Evolutionary conservation across 1,140 invertebrate genomes (phyloP).

Genomic region (Scaptomyza pallida): DNA sequence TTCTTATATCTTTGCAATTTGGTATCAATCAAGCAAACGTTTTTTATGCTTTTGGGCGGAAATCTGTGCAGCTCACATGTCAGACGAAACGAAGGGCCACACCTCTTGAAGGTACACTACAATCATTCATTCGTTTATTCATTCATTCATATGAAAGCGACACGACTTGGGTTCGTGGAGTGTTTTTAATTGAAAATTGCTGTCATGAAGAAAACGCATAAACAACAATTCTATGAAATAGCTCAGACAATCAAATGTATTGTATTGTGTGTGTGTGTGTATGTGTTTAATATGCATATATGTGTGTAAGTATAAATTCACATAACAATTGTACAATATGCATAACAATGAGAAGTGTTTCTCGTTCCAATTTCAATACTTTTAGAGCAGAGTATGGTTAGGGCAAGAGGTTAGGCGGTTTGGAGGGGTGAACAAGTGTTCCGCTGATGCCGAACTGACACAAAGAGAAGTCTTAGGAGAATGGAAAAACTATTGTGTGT

Average conservation of each 20-base stretch:
- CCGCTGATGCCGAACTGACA: conserved; percentile 47
- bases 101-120: conserved; percentile 47
- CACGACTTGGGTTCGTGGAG: conserved; percentile 15
- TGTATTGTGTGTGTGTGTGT: conserved; percentile 21
- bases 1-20: conserved; percentile 25
- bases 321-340: conserved; percentile 79
- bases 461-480: conserved; percentile 50
- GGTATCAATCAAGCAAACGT: conserved; percentile 28
- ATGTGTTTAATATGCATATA: neutral
- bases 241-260: conserved; percentile 68
- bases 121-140: too few species aligned
- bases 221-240: conserved; percentile 71
- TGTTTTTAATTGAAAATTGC: conserved; percentile 75
- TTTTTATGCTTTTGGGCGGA: neutral
- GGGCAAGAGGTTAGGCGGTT: neutral
- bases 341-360: conserved; percentile 69
- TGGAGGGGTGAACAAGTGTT: conserved; percentile 72
- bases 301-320: conserved; percentile 40
- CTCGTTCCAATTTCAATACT: conserved; percentile 55
- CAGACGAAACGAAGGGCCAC: conserved; percentile 14
- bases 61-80: neutral
- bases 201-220: conserved; percentile 73
- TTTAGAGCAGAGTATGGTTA: neutral
- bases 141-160: neutral
- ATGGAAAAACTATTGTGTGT: conserved; percentile 73